Percentiles rank a stretch among this genome's conserved stretches.
Evolutionary conservation across 2,797 vertebrate species (phyloP).

Genomic region (Spatula versicolor): DNA sequence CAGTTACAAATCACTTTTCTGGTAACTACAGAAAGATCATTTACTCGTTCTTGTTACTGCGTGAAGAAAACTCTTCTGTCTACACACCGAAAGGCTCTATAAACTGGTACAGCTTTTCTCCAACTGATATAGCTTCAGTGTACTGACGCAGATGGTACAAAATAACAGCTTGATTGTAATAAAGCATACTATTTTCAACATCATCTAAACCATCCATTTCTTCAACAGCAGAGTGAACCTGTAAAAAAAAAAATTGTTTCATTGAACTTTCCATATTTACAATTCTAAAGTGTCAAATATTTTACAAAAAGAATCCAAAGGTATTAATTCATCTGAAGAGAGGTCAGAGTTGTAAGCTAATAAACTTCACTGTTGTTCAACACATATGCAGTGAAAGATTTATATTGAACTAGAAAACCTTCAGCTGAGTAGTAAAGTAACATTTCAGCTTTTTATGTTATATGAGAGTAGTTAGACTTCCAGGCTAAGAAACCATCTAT

Average conservation of each 20-base stretch:
- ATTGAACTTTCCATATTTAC: neutral
- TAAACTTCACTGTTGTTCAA: neutral
- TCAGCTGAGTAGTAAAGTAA: neutral
- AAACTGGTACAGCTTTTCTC: slow-evolving; percentile 96
- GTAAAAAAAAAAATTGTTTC: neutral
- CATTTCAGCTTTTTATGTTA: neutral
- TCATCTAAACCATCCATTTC: slow-evolving; percentile 96
- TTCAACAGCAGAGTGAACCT: slow-evolving; percentile 93
- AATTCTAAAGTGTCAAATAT: neutral
- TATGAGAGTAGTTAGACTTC: neutral
- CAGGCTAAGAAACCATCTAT: neutral
- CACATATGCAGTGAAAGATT: neutral
- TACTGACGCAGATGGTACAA: slow-evolving; percentile 94
- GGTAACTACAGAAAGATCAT: neutral
- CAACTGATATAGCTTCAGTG: slow-evolving; percentile 92
- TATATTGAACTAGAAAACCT: neutral
- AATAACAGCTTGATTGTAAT: slow-evolving; percentile 97
- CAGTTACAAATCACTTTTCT: neutral
- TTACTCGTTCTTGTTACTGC: neutral
- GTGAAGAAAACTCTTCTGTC: neutral
- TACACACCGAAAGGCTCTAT: slow-evolving; percentile 96
- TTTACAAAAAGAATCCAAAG: neutral
- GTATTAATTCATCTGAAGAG: neutral
- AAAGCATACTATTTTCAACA: slow-evolving; percentile 94
- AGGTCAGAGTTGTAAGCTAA: neutral